A percentile compares a stretch with the other conserved stretches of the same genome.
These are phyloP conservation scores for Nyctereutes procyonoides DNA, from an alignment of 2,113 vertebrate species.

Conservation along the genomic window DNA sequence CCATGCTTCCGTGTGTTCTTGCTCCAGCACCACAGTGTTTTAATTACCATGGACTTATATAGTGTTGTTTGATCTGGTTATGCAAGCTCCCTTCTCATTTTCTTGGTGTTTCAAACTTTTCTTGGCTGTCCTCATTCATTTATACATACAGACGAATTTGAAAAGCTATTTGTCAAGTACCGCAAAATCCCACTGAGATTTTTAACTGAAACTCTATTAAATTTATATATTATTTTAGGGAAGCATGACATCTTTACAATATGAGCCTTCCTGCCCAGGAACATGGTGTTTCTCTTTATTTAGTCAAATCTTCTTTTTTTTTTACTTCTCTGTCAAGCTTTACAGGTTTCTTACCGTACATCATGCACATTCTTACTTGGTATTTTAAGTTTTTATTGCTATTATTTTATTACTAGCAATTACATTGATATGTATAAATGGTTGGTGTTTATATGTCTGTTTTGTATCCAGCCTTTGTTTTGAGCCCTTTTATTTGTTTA, in stretches of 20 bases:
- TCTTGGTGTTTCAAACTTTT: constrained; percentile 69
- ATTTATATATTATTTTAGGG: constrained; percentile 61
- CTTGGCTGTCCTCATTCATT: constrained; percentile 68
- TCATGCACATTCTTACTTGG: constrained; percentile 16
- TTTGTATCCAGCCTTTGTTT: background rate
- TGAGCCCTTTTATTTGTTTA: constrained; percentile 15
- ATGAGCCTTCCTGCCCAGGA: background rate
- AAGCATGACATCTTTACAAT: constrained; percentile 65
- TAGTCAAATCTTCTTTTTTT: constrained; percentile 6
- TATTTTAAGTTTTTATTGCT: background rate
- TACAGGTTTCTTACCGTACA: background rate
- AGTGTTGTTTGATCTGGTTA: constrained; percentile 64
- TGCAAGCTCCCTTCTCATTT: constrained; percentile 65
- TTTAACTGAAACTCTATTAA: constrained; percentile 59
- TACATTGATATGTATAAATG: background rate
- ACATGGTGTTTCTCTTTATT: constrained; percentile 39
- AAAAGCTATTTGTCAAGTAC: constrained; percentile 67
- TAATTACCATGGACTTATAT: constrained; percentile 67
- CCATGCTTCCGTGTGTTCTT: constrained; percentile 16
- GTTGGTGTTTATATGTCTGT: background rate
- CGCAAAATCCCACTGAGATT: constrained; percentile 63
- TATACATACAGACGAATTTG: constrained; percentile 66
- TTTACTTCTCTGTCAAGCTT: constrained; percentile 1
- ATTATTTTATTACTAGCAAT: constrained; percentile 38
- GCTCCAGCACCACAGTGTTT: constrained; percentile 5